These are phyloP conservation scores for Salvelinus sp. DNA, from an alignment of 2,113 vertebrate species.

Conservation along the genomic window DNA sequence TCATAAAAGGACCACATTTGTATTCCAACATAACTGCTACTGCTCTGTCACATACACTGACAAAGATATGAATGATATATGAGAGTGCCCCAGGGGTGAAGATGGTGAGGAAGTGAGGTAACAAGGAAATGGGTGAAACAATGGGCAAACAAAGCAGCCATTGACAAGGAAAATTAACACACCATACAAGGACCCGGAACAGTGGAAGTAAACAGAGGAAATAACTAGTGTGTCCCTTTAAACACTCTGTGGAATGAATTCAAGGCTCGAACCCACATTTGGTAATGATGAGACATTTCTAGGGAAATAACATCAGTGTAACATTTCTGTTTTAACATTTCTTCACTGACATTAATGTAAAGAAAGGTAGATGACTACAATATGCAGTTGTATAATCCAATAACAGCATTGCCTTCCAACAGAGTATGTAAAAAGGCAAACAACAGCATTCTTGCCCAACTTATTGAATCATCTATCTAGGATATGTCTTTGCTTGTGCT, in stretches of 20 bases:
- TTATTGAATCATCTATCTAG: neutral
- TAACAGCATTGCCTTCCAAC: neutral
- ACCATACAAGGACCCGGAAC: neutral
- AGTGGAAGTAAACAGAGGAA: neutral
- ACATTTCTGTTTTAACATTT: slow-evolving; percentile 2
- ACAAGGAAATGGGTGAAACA: slow-evolving; percentile 8
- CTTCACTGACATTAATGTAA: slow-evolving; percentile 5
- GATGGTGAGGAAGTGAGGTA: neutral
- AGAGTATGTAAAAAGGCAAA: neutral
- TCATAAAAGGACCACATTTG: neutral
- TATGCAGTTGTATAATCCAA: neutral
- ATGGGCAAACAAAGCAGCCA: neutral
- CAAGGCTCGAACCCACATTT: neutral
- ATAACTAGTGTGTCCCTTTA: too few species aligned
- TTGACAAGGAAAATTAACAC: slow-evolving; percentile 11
- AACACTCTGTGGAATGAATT: neutral
- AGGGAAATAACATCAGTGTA: slow-evolving; percentile 1
- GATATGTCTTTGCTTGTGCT: neutral
- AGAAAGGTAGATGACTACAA: slow-evolving; percentile 4
- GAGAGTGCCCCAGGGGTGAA: slow-evolving; percentile 7
- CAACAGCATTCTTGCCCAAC: neutral
- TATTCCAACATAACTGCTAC: neutral
- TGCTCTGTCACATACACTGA: slow-evolving; percentile 5
- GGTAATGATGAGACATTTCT: neutral
- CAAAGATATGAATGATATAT: slow-evolving; percentile 21